phyloP scores from a whole-genome alignment of 1,140 invertebrate species.

The Venustaconcha ellipsiformis region DNA sequence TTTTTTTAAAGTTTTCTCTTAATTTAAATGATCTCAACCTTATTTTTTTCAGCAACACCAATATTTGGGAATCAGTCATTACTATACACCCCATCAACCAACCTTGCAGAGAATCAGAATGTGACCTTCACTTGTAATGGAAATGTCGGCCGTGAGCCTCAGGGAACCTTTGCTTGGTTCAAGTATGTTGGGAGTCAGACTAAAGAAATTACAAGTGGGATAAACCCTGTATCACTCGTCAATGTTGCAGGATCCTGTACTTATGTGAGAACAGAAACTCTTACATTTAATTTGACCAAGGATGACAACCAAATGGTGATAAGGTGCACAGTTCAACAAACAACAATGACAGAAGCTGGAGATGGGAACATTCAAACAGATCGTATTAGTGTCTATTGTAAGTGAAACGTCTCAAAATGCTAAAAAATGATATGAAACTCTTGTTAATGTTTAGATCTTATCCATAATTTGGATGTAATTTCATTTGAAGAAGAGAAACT shows the following conservation, averaged over 20 bases:
- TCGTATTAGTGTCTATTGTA: constrained; percentile 15
- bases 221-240: neutral
- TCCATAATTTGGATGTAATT: too few relatives aligned
- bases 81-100: neutral
- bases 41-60: too few relatives aligned
- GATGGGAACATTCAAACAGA: constrained; percentile 12
- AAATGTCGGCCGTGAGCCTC: constrained; percentile 16
- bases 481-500: too few relatives aligned
- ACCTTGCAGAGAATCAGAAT: constrained; percentile 4
- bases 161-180: constrained; percentile 8
- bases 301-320: constrained; percentile 10
- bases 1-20: too few relatives aligned
- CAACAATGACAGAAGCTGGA: neutral
- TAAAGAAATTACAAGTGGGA: neutral
- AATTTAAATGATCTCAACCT: too few relatives aligned
- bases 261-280: neutral
- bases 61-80: too few relatives aligned
- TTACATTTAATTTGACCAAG: constrained; percentile 3
- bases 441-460: too few relatives aligned
- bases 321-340: constrained; percentile 15
- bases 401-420: neutral
- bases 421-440: too few relatives aligned
- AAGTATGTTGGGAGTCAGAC: constrained; percentile 2
- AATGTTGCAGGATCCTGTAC: neutral
- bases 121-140: constrained; percentile 15